phyloP scores from a whole-genome alignment of 2,888 invertebrate genomes.

The Luperina nickerlii region DNA sequence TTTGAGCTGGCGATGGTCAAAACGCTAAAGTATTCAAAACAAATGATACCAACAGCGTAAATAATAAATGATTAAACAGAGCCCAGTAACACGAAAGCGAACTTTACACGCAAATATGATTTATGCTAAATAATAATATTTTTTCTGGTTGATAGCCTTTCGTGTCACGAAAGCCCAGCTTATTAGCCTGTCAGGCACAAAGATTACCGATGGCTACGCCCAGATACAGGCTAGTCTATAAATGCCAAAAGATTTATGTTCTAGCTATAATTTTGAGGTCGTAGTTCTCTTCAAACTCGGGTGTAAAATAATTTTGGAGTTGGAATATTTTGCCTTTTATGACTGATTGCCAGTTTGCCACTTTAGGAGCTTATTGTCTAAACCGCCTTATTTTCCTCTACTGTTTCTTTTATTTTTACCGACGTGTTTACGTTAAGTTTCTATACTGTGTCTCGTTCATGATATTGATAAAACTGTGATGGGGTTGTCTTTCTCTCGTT shows the following conservation, averaged over 20 bases:
- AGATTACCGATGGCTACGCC: constrained; percentile 17
- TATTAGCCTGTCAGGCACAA: constrained; percentile 17
- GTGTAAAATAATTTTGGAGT: background rate
- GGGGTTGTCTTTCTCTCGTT: background rate
- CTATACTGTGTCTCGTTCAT: background rate
- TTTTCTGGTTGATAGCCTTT: constrained; percentile 26
- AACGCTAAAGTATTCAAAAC: background rate
- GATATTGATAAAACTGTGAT: background rate
- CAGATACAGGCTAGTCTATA: constrained; percentile 34
- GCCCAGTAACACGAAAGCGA: constrained; percentile 20
- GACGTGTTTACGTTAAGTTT: too few species aligned
- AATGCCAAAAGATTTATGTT: constrained; percentile 29
- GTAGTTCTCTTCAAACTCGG: background rate
- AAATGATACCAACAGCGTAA: background rate
- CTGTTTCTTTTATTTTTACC: background rate
- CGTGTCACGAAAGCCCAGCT: constrained; percentile 17
- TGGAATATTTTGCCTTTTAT: background rate
- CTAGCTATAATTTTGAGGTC: background rate
- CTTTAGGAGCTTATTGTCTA: background rate
- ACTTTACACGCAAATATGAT: constrained; percentile 42
- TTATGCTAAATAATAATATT: constrained; percentile 14
- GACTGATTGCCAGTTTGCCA: background rate
- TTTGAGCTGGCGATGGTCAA: constrained; percentile 7
- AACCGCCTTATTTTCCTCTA: background rate
- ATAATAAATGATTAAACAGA: constrained; percentile 10